phyloP scores from a whole-genome alignment of 1,140 invertebrate genomes.

The Trichonephila clavipes region DNA sequence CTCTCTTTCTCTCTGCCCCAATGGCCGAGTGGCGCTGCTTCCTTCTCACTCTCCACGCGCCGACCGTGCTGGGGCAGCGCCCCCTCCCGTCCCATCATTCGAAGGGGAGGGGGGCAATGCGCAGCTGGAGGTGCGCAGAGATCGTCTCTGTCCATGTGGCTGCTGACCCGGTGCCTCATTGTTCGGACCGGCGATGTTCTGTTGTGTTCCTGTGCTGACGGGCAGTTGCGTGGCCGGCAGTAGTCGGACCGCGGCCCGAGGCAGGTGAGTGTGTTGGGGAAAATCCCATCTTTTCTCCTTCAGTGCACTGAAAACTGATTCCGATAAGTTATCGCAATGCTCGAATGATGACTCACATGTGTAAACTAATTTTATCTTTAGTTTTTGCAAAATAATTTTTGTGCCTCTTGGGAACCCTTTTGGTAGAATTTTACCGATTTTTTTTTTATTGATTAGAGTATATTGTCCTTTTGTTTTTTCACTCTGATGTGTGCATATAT shows the following conservation, averaged over 20 bases:
- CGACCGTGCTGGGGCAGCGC: background rate
- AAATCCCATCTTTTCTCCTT: background rate
- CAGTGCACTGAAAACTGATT: background rate
- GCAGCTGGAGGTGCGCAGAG: background rate
- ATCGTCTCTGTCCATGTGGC: background rate
- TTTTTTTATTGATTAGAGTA: too few species aligned
- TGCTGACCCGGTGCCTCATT: slow-evolving; percentile 4
- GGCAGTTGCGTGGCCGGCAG: slow-evolving; percentile 34
- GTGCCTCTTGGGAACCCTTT: too few species aligned
- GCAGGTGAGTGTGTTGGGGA: slow-evolving; percentile 29
- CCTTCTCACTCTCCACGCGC: background rate
- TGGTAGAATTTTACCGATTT: too few species aligned
- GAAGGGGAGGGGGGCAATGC: background rate
- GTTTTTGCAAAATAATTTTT: too few species aligned
- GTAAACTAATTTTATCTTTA: too few species aligned
- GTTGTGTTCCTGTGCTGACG: slow-evolving; percentile 64
- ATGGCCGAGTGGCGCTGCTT: background rate
- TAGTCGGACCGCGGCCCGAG: background rate
- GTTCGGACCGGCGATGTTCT: slow-evolving; percentile 54
- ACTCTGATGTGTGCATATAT: too few species aligned
- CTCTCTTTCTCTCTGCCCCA: background rate
- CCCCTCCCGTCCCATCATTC: background rate
- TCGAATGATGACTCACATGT: too few species aligned
- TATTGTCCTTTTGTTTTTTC: too few species aligned
- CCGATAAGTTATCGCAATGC: background rate